These are phyloP conservation scores for Oceanodroma tethys DNA, from an alignment of 2,113 vertebrate genomes.

Conservation along the genomic window DNA sequence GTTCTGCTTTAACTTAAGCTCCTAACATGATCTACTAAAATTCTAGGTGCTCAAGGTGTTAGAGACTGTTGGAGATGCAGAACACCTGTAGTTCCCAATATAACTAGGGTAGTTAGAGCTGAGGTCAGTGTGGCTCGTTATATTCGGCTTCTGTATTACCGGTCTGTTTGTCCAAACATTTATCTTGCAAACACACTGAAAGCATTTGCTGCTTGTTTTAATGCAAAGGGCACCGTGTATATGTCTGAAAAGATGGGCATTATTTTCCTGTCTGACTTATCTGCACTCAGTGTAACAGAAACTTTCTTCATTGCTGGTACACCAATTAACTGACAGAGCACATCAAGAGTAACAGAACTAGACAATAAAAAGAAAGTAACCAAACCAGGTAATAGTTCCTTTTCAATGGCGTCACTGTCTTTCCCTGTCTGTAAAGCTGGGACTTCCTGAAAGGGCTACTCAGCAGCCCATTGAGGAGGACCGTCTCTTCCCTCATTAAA, in stretches of 20 bases:
- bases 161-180: not conserved
- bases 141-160: not conserved
- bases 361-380: not conserved
- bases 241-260: not conserved
- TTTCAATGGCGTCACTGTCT: not conserved
- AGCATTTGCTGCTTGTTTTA: not conserved
- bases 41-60: not conserved
- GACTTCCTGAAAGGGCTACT: not conserved
- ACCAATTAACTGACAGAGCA: not conserved
- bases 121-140: not conserved
- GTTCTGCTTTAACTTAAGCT: not conserved
- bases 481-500: not conserved
- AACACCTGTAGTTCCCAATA: not conserved
- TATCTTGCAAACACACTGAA: not conserved
- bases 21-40: not conserved
- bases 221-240: not conserved
- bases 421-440: not conserved
- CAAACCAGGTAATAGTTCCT: not conserved
- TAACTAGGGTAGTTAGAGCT: not conserved
- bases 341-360: not conserved
- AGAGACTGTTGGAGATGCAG: not conserved
- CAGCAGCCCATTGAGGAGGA: not conserved
- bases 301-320: not conserved
- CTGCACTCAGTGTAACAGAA: not conserved
- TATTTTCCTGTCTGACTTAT: not conserved